phyloP scores from a whole-genome alignment of 2,888 invertebrate species.

The Athetis lepigone region DNA sequence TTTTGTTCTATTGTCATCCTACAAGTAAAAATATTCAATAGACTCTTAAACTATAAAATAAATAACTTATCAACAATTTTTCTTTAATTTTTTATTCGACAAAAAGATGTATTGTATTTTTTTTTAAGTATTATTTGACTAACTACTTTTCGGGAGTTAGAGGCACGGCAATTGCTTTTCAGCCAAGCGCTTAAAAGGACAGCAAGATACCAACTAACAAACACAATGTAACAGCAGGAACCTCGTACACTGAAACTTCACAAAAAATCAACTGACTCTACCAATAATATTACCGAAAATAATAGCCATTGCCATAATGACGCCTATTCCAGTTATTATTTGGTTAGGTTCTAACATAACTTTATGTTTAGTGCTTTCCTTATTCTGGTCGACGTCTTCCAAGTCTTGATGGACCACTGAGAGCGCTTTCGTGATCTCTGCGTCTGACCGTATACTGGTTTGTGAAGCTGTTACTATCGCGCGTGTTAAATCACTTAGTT shows the following conservation, averaged over 20 bases:
- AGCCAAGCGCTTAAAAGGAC: too few relatives aligned
- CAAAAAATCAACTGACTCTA: constrained; percentile 78
- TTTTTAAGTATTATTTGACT: too few relatives aligned
- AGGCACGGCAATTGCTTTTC: too few relatives aligned
- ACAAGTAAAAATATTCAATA: too few relatives aligned
- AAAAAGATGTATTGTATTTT: too few relatives aligned
- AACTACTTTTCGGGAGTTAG: too few relatives aligned
- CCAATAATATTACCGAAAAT: constrained; percentile 82
- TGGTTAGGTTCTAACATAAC: constrained; percentile 78
- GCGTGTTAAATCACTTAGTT: constrained; percentile 81
- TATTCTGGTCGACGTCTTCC: constrained; percentile 77
- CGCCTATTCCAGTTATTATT: constrained; percentile 79
- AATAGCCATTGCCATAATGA: constrained; percentile 78
- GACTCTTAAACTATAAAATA: too few relatives aligned
- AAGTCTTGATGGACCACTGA: constrained; percentile 83
- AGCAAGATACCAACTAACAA: constrained; percentile 17
- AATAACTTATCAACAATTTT: too few relatives aligned
- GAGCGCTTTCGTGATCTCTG: constrained; percentile 80
- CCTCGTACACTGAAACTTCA: constrained; percentile 20
- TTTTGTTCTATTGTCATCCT: too few relatives aligned
- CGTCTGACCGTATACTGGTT: constrained; percentile 83
- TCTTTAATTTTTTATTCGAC: too few relatives aligned
- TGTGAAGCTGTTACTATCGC: constrained; percentile 79
- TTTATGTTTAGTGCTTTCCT: constrained; percentile 63
- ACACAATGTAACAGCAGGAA: constrained; percentile 37